Evolutionary conservation across 1,140 invertebrate species (phyloP).

Genomic region (Radopholus similis): DNA sequence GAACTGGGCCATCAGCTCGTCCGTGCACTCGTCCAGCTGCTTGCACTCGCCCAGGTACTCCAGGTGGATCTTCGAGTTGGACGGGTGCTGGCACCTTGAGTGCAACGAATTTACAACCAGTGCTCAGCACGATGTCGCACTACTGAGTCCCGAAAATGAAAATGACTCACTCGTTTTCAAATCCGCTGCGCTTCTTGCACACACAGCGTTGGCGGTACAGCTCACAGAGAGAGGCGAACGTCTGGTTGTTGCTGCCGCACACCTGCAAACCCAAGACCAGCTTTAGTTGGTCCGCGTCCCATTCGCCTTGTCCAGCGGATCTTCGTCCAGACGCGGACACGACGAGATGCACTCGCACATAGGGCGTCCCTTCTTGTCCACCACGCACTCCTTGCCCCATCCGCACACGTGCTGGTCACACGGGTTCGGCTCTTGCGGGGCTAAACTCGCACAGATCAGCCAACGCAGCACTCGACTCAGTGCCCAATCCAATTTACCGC

Average conservation of each 20-base stretch:
- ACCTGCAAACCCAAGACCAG: slow-evolving; percentile 65
- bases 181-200: slow-evolving; percentile 71
- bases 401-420: slow-evolving; percentile 81
- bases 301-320: slow-evolving; percentile 52
- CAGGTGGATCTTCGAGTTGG: slow-evolving; percentile 73
- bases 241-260: slow-evolving; percentile 87
- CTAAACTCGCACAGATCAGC: not conserved
- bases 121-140: too few species aligned
- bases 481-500: slow-evolving; percentile 6
- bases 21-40: slow-evolving; percentile 69
- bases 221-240: slow-evolving; percentile 84
- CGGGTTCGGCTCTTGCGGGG: slow-evolving; percentile 64
- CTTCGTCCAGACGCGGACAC: slow-evolving; percentile 67
- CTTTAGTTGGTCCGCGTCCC: not conserved
- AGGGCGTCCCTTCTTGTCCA: slow-evolving; percentile 70
- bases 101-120: not conserved
- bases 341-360: slow-evolving; percentile 78
- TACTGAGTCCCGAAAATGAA: not conserved
- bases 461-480: not conserved
- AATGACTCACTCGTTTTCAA: slow-evolving; percentile 69
- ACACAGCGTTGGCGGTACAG: slow-evolving; percentile 82
- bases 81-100: slow-evolving; percentile 35
- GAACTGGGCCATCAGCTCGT: slow-evolving; percentile 73
- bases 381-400: slow-evolving; percentile 78
- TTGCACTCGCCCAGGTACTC: slow-evolving; percentile 74